Evolutionary conservation across 1,140 invertebrate genomes (phyloP), one percentile per base, ranked within the genome.

Genomic region (Aphis gossypii): DNA sequence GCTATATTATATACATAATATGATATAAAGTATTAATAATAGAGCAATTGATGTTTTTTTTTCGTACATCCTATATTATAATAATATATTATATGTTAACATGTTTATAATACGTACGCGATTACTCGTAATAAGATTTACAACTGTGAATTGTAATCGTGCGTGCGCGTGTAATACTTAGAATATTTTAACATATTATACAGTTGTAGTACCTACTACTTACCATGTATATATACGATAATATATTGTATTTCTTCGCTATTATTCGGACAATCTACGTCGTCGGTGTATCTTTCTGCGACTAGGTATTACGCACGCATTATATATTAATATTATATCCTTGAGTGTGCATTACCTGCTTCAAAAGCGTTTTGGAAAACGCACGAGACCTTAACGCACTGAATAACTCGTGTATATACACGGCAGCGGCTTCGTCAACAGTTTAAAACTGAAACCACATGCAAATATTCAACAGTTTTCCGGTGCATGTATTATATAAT

Each of bases 381-480:
- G 23, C 23, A 84, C 21, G 38, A 84, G 23, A 84, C 38, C 38
- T 84, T 84, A 41, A 84, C 84, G 83, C 83, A 4, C 38, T 41
- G 41, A 41, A 21, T 84, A 30, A 4, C 44, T 46, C 41, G 41
- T 23, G 14, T 51, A 51, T 18, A 14, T 5, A 30, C 44, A 20
- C 30, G 84, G 46, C n/a, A n/a, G 30, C 86, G 30, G 44, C 44
- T 54, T 25, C 35, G 88, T 89, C 88, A 56, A 89, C 88, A 56
- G 51, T 89, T 56, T 56, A 54, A 56, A 56, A 54, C 35, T 23
- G 35, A 38, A 56, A 89, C 88, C 51, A 21, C 46, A 48, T 48
- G 46, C 46, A 14, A 87, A 48, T 89, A 21, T 89, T 89, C 88
- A 89, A 89, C 88, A 89, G 88, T 89, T 89, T 89, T 89, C 88